phyloP scores from a whole-genome alignment of 1,140 invertebrate species.

The Drosophila busckii region DNA sequence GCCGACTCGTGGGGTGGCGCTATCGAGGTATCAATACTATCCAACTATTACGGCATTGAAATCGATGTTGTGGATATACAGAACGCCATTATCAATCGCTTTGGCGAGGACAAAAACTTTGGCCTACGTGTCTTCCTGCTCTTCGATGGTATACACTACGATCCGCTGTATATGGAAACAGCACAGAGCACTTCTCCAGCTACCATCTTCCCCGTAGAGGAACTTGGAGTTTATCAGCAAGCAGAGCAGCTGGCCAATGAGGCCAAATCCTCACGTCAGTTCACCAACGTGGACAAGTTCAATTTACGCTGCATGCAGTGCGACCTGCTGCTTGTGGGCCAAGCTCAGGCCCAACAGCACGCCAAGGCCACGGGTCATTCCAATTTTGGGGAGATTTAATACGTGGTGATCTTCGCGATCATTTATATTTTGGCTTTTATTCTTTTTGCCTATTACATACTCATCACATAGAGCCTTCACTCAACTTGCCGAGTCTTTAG shows the following conservation, averaged over 20 bases:
- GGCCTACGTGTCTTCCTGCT: constrained; percentile 91
- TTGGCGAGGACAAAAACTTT: constrained; percentile 95
- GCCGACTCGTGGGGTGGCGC: constrained; percentile 96
- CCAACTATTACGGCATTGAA: constrained; percentile 92
- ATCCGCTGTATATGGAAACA: constrained; percentile 93
- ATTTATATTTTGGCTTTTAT: constrained; percentile 75
- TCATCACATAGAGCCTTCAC: constrained; percentile 50
- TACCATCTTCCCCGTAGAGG: constrained; percentile 89
- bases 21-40: constrained; percentile 95
- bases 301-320: constrained; percentile 90
- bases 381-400: constrained; percentile 91
- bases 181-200: constrained; percentile 84
- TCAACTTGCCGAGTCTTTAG: constrained; percentile 17
- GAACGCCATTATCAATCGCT: constrained; percentile 93
- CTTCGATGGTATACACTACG: constrained; percentile 98
- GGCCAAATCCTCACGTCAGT: constrained; percentile 90
- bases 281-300: constrained; percentile 93
- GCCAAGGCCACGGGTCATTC: constrained; percentile 91
- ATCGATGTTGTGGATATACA: constrained; percentile 96
- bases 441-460: constrained; percentile 73
- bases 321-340: constrained; percentile 86
- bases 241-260: constrained; percentile 92
- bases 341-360: constrained; percentile 89
- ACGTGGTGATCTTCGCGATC: constrained; percentile 67
- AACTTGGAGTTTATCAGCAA: constrained; percentile 86